Conservation (phyloP, 2,113 vertebrate species). For the Lophius piscatorius region DNA sequence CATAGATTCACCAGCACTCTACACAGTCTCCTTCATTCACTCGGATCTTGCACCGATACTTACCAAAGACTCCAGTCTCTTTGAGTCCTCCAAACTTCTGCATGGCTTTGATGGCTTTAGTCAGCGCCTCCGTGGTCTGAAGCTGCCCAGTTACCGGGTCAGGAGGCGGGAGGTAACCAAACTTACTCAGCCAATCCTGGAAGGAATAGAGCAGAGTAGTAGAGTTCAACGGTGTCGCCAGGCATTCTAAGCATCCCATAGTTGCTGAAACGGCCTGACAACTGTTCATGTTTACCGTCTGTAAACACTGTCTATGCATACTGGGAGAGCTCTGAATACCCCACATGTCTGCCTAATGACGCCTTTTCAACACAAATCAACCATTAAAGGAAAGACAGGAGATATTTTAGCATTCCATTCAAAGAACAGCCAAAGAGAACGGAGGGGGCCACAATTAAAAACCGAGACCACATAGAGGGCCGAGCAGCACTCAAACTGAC, state of each 20-base stretch:
- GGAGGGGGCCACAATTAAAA: too few relatives aligned
- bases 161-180: constrained; percentile 92
- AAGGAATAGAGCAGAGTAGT: constrained; percentile 39
- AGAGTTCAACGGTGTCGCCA: constrained; percentile 27
- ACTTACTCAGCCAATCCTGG: constrained; percentile 95
- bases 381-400: too few relatives aligned
- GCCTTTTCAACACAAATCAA: too few relatives aligned
- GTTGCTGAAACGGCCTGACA: constrained; percentile 24
- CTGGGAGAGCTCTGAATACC: too few relatives aligned
- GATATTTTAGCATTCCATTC: too few relatives aligned
- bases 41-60: constrained; percentile 23
- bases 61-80: constrained; percentile 89
- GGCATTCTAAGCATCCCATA: constrained; percentile 36
- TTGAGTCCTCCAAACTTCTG: constrained; percentile 93
- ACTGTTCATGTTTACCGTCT: constrained; percentile 43
- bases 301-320: constrained; percentile 1
- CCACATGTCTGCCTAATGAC: too few relatives aligned
- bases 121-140: constrained; percentile 90
- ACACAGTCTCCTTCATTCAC: background rate
- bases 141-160: constrained; percentile 87
- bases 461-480: too few relatives aligned
- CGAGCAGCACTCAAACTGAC: too few relatives aligned
- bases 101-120: constrained; percentile 93
- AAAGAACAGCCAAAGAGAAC: too few relatives aligned
- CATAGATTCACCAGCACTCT: background rate